A percentile compares a stretch with the other conserved stretches of the same genome.
These are phyloP conservation scores for Rhinichthys klamathensis DNA, from an alignment of 2,113 vertebrate species.

Conservation along the genomic window DNA sequence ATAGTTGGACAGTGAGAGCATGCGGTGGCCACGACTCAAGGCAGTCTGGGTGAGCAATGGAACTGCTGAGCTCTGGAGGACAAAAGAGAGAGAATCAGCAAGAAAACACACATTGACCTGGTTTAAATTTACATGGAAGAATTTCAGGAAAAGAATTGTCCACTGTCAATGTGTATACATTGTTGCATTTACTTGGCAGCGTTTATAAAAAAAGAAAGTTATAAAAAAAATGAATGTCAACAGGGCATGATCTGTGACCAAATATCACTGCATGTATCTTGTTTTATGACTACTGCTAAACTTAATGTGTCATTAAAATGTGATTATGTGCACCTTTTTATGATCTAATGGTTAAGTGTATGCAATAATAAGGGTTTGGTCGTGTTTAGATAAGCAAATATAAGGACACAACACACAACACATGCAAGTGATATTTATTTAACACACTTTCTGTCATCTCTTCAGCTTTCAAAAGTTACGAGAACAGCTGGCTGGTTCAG, in stretches of 20 bases:
- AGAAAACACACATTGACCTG: constrained; percentile 61
- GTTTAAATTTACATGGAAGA: constrained; percentile 60
- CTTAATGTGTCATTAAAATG: not conserved
- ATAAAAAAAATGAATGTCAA: not conserved
- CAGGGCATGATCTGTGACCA: not conserved
- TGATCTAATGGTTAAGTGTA: not conserved
- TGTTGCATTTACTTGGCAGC: not conserved
- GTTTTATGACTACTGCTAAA: not conserved
- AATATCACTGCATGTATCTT: not conserved
- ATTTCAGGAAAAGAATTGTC: constrained; percentile 37
- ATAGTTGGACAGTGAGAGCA: constrained; percentile 75
- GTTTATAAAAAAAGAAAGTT: too few relatives aligned
- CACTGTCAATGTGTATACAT: not conserved
- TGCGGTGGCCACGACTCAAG: constrained; percentile 73
- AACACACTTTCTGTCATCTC: constrained; percentile 36
- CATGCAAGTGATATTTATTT: not conserved
- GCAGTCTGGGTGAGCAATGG: constrained; percentile 69
- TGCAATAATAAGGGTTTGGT: not conserved
- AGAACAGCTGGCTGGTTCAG: constrained; percentile 41
- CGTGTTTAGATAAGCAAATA: not conserved
- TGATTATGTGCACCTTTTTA: constrained; percentile 2
- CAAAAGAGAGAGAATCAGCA: constrained; percentile 57
- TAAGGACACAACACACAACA: not conserved
- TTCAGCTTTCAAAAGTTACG: constrained; percentile 16
- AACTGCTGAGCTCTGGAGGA: constrained; percentile 60